Percentiles rank a stretch among this genome's conserved stretches.
These are phyloP conservation scores for Sebastes elongatus DNA, from an alignment of 2,797 vertebrate species.

Conservation along the genomic window DNA sequence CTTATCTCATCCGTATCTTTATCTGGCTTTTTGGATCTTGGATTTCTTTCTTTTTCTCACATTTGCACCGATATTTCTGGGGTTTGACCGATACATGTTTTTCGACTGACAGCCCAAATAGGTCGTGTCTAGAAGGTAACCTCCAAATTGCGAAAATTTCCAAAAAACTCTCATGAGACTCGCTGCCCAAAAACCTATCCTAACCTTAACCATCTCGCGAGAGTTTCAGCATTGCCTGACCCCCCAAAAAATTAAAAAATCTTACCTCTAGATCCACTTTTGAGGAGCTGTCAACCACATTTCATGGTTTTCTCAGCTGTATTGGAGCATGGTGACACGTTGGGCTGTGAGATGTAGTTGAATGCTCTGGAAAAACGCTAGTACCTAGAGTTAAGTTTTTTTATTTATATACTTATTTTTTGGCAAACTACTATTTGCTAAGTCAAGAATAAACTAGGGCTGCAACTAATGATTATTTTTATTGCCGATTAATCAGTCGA, in stretches of 20 bases:
- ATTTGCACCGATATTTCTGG: not conserved
- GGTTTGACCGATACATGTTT: conserved; percentile 18
- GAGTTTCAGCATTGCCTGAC: not conserved
- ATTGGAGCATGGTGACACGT: not conserved
- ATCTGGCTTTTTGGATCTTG: not conserved
- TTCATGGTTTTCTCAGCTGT: not conserved
- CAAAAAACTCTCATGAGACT: too few species aligned
- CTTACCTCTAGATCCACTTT: not conserved
- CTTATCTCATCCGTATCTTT: not conserved
- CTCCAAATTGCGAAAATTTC: too few species aligned
- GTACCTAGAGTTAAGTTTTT: not conserved
- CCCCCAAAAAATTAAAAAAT: accelerated
- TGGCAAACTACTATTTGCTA: not conserved
- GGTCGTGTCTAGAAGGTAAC: too few species aligned
- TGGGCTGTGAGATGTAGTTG: not conserved
- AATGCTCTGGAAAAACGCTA: not conserved
- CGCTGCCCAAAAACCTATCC: too few species aligned
- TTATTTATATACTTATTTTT: too few species aligned
- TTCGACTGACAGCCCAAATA: not conserved
- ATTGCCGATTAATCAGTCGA: too few species aligned
- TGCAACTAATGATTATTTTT: too few species aligned
- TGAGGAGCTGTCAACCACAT: not conserved
- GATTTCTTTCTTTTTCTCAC: not conserved
- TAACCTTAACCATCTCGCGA: too few species aligned
- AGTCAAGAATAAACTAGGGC: not conserved